Evolutionary conservation across 53 echinoderm and acorn worm genomes (phyloP), one percentile per base, ranked within the genome.

Genomic region (Paracentrotus lividus): DNA sequence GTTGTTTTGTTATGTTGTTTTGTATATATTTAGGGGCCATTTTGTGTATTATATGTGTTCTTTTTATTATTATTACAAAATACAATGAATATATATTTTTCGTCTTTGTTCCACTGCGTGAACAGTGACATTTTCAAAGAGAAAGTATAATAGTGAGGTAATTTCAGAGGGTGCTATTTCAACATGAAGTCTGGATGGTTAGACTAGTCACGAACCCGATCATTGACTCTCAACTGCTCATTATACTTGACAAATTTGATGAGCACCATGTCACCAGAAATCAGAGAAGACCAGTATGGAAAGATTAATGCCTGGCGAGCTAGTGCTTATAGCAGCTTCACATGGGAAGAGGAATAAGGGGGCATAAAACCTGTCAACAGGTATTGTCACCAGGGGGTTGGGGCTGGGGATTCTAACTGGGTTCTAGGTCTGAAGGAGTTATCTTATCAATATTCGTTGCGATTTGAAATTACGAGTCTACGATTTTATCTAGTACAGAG

Each of bases 211-310:
- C 18, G 24, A 78, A 43, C 45, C 24, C 55, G 86, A 86, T 55
- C 86, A 86, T 86, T 86, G 86, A 86, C 86, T 86, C 54, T 33
- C 31, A 20, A 32, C 54, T 36, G 55, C 20, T 55, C 86, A 27
- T 47, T 54, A 5, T 86, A 32, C 86, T 86, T 86, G 86, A 86
- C 86, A 86, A 86, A 86, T 86, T 86, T 86, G 86, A 86, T 56
- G 86, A 86, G 86, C 86, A 54, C 86, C 86, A 33, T 86, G 86
- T 86, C 86, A 86, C 56, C 86, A 33, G 56, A 54, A 86, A 55
- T 78, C 45, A 45, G 6, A 33, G 32, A 18, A 86, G 32, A 86
- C 56, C 86, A 86, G 53, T 86, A 33, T 54, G 53, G 86, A 54
- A 56, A 56, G 54, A 86, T 86, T 86, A 86, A 86, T 54, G 86